Conservation (phyloP, 64 coral and sea anemone genomes). For the Platygyra sinensis region DNA sequence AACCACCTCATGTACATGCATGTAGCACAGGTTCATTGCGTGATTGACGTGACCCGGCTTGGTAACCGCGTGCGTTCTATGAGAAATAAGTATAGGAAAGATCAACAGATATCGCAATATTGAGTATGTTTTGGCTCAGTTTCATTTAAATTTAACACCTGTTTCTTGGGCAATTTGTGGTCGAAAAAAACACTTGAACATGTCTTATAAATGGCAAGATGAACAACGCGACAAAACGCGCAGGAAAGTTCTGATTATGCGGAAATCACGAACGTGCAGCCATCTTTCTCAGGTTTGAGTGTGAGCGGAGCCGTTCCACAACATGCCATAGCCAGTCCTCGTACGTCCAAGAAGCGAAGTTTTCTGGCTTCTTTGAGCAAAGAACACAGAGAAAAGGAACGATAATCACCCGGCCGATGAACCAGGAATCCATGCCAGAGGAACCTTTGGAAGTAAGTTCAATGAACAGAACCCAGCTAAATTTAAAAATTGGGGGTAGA, state of each 20-base stretch:
- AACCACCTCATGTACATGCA: too few relatives aligned
- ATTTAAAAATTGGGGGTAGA: background rate
- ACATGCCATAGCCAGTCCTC: constrained; percentile 16
- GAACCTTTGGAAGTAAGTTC: constrained; percentile 11
- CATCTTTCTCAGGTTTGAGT: constrained; percentile 33
- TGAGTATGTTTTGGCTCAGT: background rate
- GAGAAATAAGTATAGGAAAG: background rate
- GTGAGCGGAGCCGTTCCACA: background rate
- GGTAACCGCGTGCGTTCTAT: background rate
- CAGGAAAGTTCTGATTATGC: constrained; percentile 10
- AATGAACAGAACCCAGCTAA: background rate
- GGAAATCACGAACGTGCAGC: background rate
- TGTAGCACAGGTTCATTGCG: background rate
- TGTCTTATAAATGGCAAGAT: constrained; percentile 16
- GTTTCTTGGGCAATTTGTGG: background rate
- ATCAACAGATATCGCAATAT: background rate
- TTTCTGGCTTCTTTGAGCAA: constrained; percentile 30
- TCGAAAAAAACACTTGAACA: background rate
- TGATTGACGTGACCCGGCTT: constrained; percentile 1
- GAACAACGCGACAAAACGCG: background rate
- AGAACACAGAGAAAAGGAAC: constrained; percentile 12
- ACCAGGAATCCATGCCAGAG: constrained; percentile 19
- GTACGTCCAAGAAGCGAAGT: constrained; percentile 8
- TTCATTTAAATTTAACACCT: background rate
- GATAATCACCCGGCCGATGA: constrained; percentile 17